Conservation (phyloP, 2,888 invertebrate species). For the Protophormia terraenovae region DNA sequence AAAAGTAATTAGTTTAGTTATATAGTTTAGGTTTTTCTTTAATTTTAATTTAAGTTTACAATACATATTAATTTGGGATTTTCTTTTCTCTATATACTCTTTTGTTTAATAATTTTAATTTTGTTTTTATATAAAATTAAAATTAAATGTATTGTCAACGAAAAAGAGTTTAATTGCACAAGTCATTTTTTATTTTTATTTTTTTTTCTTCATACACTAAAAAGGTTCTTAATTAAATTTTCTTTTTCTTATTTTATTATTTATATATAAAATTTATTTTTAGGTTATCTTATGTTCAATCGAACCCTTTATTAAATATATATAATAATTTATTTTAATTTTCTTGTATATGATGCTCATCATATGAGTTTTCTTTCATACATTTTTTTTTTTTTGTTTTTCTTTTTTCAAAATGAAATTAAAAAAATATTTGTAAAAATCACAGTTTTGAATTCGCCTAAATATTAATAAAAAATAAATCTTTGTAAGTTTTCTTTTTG, state of each 20-base stretch:
- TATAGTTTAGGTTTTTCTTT: constrained; percentile 33
- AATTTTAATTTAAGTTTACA: constrained; percentile 35
- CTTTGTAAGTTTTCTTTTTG: constrained; percentile 66
- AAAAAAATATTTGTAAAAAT: constrained; percentile 73
- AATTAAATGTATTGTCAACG: constrained; percentile 63
- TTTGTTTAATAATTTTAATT: constrained; percentile 25
- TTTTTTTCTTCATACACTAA: constrained; percentile 68
- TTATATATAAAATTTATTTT: constrained; percentile 46
- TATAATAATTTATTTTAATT: constrained; percentile 23
- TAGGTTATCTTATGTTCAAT: constrained; percentile 37
- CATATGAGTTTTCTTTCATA: constrained; percentile 40
- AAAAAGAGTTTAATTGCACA: constrained; percentile 68
- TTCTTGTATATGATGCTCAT: constrained; percentile 42
- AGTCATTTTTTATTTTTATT: constrained; percentile 66
- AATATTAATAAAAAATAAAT: constrained; percentile 69
- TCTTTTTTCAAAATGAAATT: constrained; percentile 64
- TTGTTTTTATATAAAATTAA: constrained; percentile 33
- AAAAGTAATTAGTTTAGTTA: constrained; percentile 60
- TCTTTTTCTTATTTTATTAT: constrained; percentile 6
- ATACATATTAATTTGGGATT: constrained; percentile 28
- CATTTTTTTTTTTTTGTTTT: constrained; percentile 29
- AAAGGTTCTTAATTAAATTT: constrained; percentile 57
- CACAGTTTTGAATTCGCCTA: constrained; percentile 78
- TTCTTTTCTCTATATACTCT: constrained; percentile 10
- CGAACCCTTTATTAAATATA: constrained; percentile 29